Percentiles rank a stretch among this genome's conserved stretches.
These are phyloP conservation scores for Phania funesta DNA, from an alignment of 2,888 invertebrate genomes.

Conservation along the genomic window DNA sequence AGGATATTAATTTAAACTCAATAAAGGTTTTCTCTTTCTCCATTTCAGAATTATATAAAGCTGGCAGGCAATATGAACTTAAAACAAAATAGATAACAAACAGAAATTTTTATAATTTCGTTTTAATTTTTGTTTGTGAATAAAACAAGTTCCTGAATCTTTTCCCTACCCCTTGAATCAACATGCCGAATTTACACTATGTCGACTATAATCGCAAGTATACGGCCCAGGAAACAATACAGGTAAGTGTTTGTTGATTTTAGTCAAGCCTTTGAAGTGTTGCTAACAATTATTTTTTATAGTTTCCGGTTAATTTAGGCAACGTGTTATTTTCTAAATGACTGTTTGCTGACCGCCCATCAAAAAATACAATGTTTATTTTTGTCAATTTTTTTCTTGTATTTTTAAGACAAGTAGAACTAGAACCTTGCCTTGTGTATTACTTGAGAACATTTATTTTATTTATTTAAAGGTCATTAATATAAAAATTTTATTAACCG, in stretches of 20 bases:
- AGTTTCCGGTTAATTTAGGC: slow-evolving; percentile 13
- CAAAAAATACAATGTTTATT: background rate
- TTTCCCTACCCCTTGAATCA: background rate
- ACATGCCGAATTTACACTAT: slow-evolving; percentile 79
- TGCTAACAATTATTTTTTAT: slow-evolving; percentile 10
- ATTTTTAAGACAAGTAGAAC: too few relatives aligned
- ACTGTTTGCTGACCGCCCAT: background rate
- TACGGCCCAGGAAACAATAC: slow-evolving; percentile 81
- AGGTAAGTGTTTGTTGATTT: slow-evolving; percentile 76
- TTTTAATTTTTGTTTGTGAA: slow-evolving; percentile 26
- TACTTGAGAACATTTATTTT: background rate
- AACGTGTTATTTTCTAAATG: background rate
- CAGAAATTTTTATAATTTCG: slow-evolving; percentile 19
- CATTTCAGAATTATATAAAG: slow-evolving; percentile 23
- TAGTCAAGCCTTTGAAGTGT: background rate
- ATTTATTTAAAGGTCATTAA: slow-evolving; percentile 34
- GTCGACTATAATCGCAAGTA: slow-evolving; percentile 80
- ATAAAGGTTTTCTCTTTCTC: too few relatives aligned
- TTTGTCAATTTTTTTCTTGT: background rate
- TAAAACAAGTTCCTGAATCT: background rate
- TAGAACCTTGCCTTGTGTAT: too few relatives aligned
- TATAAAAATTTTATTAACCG: slow-evolving; percentile 47
- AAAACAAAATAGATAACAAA: slow-evolving; percentile 29
- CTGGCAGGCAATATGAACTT: slow-evolving; percentile 13
- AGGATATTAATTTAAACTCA: too few relatives aligned